Base-by-base conservation (phyloP, 2,888 invertebrate genomes). In the Parelbella ahira region DNA sequence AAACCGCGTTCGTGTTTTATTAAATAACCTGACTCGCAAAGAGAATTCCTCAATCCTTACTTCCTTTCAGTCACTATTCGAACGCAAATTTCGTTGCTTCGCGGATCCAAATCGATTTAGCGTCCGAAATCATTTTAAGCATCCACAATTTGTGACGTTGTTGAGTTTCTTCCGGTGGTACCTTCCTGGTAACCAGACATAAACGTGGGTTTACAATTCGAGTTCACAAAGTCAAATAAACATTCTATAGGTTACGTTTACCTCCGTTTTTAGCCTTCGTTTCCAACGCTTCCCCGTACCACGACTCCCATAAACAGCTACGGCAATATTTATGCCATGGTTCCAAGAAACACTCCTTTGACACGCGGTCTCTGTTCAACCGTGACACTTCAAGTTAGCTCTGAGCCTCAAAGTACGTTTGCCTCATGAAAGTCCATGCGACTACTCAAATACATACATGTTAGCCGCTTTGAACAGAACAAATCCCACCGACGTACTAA, bases 1-100 rank as follows among this genome's bases (percentile, higher is more conserved):
- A 21, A 28, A 27, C 41, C 45, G 37, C 48, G 38, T n/a, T 32
- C 43, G 48, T 48, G 46, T 47, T 52, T 49, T 48, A 53, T 49
- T 47, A 41, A 50, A 54, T 47, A 49, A 48, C 15, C 30, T 11
- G 34, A 25, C 28, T 18, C n/a, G 11, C 18, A 42, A 42, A 42
- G 34, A 42, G 23, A 34, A 42, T 42, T 42, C 25, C 13, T 29
- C 34, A 34, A 34, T 23, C 29, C n/a, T n/a, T n/a, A 28, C 18
- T 36, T 42, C 27, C 27, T 42, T 41, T 42, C 42, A 42, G 36
- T 42, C 42, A 36, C 42, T 42, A 28, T 28, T 42, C 23, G 21
- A 11, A 28, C 21, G 21, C 27, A 42, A 42, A 42, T 36, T 36
- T 42, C 29, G 28, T 43, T 18, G 34, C 42, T 29, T 34, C 28